Evolutionary conservation across 2,888 invertebrate species (phyloP).

Genomic region (Subacronicta megacephala): DNA sequence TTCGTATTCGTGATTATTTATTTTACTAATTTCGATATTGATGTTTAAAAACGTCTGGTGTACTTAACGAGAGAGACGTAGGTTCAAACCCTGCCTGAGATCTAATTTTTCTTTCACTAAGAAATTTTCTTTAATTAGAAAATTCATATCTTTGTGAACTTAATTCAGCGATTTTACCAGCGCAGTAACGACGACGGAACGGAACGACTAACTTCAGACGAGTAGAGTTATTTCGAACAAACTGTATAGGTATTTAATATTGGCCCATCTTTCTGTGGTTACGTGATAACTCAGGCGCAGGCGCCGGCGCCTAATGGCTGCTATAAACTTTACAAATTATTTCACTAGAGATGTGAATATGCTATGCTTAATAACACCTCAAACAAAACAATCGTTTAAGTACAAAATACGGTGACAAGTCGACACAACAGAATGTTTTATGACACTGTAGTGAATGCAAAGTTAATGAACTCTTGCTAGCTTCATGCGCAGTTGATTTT

Average conservation of each 20-base stretch:
- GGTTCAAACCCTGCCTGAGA: too few relatives aligned
- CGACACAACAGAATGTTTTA: conserved; percentile 15
- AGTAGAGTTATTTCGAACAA: too few relatives aligned
- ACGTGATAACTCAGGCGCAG: conserved; percentile 20
- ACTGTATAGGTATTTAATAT: not conserved
- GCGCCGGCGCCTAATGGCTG: conserved; percentile 28
- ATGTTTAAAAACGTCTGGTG: too few relatives aligned
- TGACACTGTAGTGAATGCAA: conserved; percentile 10
- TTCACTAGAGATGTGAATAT: conserved; percentile 19
- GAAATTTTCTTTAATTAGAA: too few relatives aligned
- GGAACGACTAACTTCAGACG: too few relatives aligned
- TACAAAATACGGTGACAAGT: conserved; percentile 5
- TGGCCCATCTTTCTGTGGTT: conserved; percentile 13
- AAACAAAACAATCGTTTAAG: conserved; percentile 19
- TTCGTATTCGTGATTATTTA: too few relatives aligned
- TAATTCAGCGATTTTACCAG: too few relatives aligned
- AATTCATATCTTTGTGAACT: too few relatives aligned
- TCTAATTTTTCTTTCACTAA: too few relatives aligned
- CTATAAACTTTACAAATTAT: conserved; percentile 42
- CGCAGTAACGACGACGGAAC: too few relatives aligned
- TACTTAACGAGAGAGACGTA: too few relatives aligned
- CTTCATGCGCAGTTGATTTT: conserved; percentile 36
- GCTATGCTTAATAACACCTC: conserved; percentile 26
- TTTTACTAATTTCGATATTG: too few relatives aligned
- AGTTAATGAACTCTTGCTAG: conserved; percentile 34